phyloP scores from a whole-genome alignment of 1,140 invertebrate genomes.

The Drosophila burlai region DNA sequence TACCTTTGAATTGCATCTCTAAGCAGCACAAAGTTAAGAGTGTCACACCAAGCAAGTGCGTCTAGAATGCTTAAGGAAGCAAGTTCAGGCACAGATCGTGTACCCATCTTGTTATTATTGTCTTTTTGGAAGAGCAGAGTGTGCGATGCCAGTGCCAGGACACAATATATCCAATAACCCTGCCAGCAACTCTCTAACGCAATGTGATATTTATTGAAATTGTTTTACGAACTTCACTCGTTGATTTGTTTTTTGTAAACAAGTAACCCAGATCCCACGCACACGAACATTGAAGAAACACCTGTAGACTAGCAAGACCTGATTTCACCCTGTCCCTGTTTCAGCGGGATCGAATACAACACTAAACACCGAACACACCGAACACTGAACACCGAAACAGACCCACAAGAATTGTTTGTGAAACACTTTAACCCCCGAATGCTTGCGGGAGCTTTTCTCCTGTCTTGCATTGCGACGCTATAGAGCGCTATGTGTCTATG shows the following conservation, averaged over 20 bases:
- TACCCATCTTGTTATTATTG: neutral
- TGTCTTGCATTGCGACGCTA: conserved; percentile 61
- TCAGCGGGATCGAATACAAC: neutral
- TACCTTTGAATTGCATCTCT: neutral
- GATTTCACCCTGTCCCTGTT: neutral
- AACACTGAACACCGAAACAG: conserved; percentile 52
- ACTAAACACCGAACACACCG: conserved; percentile 2
- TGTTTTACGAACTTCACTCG: conserved; percentile 58
- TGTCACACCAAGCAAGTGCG: neutral
- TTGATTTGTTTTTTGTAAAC: conserved; percentile 47
- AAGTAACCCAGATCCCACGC: conserved; percentile 31
- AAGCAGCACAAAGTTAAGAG: neutral
- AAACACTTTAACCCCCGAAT: conserved; percentile 56
- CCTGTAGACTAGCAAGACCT: conserved; percentile 8
- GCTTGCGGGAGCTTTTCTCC: conserved; percentile 29
- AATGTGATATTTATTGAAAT: conserved; percentile 84
- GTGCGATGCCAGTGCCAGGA: conserved; percentile 20
- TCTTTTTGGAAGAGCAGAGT: neutral
- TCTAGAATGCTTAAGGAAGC: neutral
- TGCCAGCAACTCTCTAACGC: conserved; percentile 66
- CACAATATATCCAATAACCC: conserved; percentile 27
- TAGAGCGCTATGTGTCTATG: conserved; percentile 65
- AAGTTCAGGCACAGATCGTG: too few species aligned
- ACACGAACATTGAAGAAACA: conserved; percentile 30
- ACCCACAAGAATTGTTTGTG: conserved; percentile 76